phyloP scores from a whole-genome alignment of 2,113 vertebrate species.

The Sterrhoptilus dennistouni region DNA sequence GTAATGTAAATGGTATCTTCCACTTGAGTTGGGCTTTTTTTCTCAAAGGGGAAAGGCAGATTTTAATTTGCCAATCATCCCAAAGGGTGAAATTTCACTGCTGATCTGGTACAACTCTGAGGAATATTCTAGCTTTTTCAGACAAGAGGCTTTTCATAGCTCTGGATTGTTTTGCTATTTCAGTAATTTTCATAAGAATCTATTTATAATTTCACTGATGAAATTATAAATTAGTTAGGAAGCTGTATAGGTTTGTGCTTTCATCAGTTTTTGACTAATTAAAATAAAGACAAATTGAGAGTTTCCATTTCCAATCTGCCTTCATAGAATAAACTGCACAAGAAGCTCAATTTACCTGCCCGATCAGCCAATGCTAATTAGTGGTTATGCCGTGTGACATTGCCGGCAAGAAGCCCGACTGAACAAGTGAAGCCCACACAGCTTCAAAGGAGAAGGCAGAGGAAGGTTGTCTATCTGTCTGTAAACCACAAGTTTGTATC shows the following conservation, averaged over 20 bases:
- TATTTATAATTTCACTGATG: neutral
- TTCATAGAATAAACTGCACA: neutral
- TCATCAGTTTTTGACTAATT: neutral
- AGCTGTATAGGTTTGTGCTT: neutral
- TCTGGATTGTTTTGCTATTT: neutral
- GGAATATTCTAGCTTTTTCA: neutral
- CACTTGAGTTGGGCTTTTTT: neutral
- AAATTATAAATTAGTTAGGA: neutral
- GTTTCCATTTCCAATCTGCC: neutral
- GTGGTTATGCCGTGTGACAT: constrained; percentile 65
- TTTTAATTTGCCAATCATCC: neutral
- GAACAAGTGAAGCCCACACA: constrained; percentile 69
- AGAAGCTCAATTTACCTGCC: neutral
- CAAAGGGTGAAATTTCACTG: neutral
- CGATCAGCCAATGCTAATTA: constrained; percentile 66
- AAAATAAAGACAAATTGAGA: neutral
- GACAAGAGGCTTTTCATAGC: neutral
- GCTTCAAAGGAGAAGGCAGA: constrained; percentile 77
- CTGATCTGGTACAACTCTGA: neutral
- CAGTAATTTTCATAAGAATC: neutral
- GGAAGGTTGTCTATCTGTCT: neutral
- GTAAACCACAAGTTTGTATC: constrained; percentile 26
- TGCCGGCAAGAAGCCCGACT: constrained; percentile 77
- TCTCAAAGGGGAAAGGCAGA: neutral
- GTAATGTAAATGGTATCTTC: neutral